phyloP scores from a whole-genome alignment of 1,140 invertebrate species.

The Hycleus phaleratus region DNA sequence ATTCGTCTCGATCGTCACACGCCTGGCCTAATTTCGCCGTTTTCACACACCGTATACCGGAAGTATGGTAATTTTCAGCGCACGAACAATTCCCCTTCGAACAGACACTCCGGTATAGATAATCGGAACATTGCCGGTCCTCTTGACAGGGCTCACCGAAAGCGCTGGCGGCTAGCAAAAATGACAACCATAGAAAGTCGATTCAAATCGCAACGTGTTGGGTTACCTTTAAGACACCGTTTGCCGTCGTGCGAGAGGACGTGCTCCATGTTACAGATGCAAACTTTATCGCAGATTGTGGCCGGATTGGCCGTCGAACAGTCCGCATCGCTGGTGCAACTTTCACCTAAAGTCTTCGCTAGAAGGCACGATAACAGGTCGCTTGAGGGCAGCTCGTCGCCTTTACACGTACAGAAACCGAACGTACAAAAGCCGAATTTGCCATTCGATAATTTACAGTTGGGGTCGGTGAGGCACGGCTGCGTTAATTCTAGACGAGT shows the following conservation, averaged over 20 bases:
- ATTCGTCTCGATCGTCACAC: constrained; percentile 12
- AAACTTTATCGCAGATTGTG: constrained; percentile 17
- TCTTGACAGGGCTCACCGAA: constrained; percentile 23
- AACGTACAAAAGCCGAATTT: constrained; percentile 15
- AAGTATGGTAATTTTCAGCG: constrained; percentile 13
- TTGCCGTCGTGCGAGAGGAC: constrained; percentile 18
- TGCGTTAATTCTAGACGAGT: constrained; percentile 18
- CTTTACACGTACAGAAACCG: constrained; percentile 17
- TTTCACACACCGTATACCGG: constrained; percentile 12
- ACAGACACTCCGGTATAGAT: constrained; percentile 19
- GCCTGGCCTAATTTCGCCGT: constrained; percentile 3
- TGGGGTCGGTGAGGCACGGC: constrained; percentile 15
- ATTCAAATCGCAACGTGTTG: not conserved
- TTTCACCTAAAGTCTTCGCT: constrained; percentile 16
- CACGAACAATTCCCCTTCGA: constrained; percentile 18
- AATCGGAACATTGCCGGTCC: constrained; percentile 23
- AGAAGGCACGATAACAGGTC: constrained; percentile 17
- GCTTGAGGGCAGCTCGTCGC: constrained; percentile 6
- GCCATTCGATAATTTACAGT: constrained; percentile 22
- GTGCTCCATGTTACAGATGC: constrained; percentile 17
- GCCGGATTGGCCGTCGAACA: constrained; percentile 13
- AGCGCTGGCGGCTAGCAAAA: constrained; percentile 21
- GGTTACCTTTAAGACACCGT: constrained; percentile 22
- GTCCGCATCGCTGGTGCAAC: constrained; percentile 18
- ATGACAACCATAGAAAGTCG: not conserved